phyloP scores from a whole-genome alignment of 2,797 vertebrate genomes.

The Bovichtus variegatus region DNA sequence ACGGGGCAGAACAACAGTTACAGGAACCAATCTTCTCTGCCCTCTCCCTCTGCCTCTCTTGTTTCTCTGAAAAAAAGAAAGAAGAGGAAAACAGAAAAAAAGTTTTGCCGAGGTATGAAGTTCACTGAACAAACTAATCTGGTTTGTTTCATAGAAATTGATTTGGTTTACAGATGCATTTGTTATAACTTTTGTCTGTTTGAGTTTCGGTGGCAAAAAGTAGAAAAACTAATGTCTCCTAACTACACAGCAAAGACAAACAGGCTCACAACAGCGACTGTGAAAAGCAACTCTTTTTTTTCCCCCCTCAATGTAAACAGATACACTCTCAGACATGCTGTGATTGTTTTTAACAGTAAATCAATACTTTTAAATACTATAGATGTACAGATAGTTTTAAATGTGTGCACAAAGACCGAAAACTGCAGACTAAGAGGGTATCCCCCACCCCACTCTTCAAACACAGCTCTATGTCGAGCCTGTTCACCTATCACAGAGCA shows the following conservation, averaged over 20 bases:
- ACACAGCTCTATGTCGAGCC: constrained; percentile 54
- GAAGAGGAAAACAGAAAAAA: constrained; percentile 57
- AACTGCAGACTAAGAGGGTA: constrained; percentile 61
- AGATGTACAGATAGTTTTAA: constrained; percentile 13
- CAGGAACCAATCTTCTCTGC: constrained; percentile 83
- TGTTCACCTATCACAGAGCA: constrained; percentile 58
- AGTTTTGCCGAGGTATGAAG: constrained; percentile 79
- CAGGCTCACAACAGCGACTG: constrained; percentile 56
- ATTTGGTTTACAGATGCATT: constrained; percentile 46
- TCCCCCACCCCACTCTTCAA: constrained; percentile 61
- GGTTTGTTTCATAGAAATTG: constrained; percentile 56
- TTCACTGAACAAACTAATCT: constrained; percentile 71
- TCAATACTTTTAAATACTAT: not conserved
- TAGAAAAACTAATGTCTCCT: constrained; percentile 47
- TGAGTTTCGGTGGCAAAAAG: constrained; percentile 40
- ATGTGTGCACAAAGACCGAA: constrained; percentile 40
- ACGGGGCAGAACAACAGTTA: constrained; percentile 87
- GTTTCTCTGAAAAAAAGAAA: constrained; percentile 55
- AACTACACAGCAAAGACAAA: constrained; percentile 64
- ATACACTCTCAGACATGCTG: constrained; percentile 3
- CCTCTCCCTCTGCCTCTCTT: constrained; percentile 72
- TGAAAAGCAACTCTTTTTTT: constrained; percentile 66
- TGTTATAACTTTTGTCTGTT: constrained; percentile 46
- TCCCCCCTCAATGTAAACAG: constrained; percentile 45
- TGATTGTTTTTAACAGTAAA: not conserved